Base-by-base conservation (phyloP, 2,888 invertebrate genomes). In the Cinara cedri region DNA sequence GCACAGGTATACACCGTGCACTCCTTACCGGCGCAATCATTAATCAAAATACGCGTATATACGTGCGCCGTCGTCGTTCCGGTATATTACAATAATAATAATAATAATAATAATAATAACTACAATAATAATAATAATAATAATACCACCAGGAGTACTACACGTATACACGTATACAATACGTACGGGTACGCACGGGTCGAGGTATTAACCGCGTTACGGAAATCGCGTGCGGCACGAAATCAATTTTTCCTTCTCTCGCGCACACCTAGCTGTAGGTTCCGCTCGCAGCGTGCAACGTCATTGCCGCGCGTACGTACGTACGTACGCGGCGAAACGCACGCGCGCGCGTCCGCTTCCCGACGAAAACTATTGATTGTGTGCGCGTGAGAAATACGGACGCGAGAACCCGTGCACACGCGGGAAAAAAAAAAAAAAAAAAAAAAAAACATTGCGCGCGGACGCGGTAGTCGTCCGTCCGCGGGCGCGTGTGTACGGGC, bases 161-260 rank as follows among this genome's bases (percentile, higher is more conserved):
- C 21, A 55, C 11, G 11, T 54, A 9, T 54, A 55, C 16, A 62
- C 34, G 34, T 34, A 24, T 54, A 19, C 54, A 72, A 57, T 72
- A 71, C 71, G 19, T 55, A 55, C 19, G 26, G n/a, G 68, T 49
- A 62, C 63, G 63, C 21, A 63, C 42, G n/a, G n/a, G 74, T 75
- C 63, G 63, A 75, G 63, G n/a, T n/a, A n/a, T 63, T 63, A 63
- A 54, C 54, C 51, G 24, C 44, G 54, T 75, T 75, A 75, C 42
- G 65, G 51, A 75, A 75, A 75, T 75, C 74, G 74, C 74, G 74
- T 75, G 74, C 44, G 51, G 74, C 74, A 75, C 74, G 74, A 75
- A 75, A 75, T 75, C 74, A 75, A 75, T 75, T 75, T 65, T 75
- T 75, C 65, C 74, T 75, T 75, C 74, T 74, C 34, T 13, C 21